Evolutionary conservation across 1,140 invertebrate species (phyloP), one percentile per base, ranked within the genome.

Genomic region (Eufriesea mexicana): DNA sequence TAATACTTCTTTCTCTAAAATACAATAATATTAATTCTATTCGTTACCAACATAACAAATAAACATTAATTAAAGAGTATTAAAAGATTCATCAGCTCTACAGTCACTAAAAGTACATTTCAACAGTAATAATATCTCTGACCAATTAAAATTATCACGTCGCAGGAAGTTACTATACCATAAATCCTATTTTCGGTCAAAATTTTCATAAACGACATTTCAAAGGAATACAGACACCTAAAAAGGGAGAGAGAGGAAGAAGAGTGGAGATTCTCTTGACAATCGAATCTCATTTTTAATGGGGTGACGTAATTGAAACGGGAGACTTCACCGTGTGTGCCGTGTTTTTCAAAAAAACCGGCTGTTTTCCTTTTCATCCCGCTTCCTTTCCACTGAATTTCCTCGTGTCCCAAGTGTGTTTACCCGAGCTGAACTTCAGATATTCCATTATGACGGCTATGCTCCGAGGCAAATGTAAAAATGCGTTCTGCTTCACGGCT

Each of bases 381-480:
- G 28, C 62, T 72, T 49, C 57, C 42, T 76, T 80, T 84, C 51
- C 51, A 47, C 72, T 75, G 72, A 78, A 82, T 86, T 89, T 87
- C 64, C 51, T 51, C 86, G 25, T 85, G 57, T 75, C 57, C 71
- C 84, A 49, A 76, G 79, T 64, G 79, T 91, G 84, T 91, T 91
- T 91, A 82, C 86, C 74, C 84, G 61, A 71, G 71, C 66, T 77
- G 84, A 91, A 84, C 86, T 86, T 88, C 88, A 86, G 85, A 91
- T 91, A 90, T 91, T 90, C 86, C 88, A 91, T 90, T 89, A 89
- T 70, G 80, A 81, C 83, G 83, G 47, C 70, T 51, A 64, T 78
- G 67, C 80, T 86, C 68, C 74, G 55, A 85, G 70, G 77, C 71
- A 88, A 89, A 90, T 87, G 80, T 89, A 85, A 86, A 87, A 89